phyloP scores from a whole-genome alignment of 2,797 vertebrate genomes.

The Enteromius radiatus region DNA sequence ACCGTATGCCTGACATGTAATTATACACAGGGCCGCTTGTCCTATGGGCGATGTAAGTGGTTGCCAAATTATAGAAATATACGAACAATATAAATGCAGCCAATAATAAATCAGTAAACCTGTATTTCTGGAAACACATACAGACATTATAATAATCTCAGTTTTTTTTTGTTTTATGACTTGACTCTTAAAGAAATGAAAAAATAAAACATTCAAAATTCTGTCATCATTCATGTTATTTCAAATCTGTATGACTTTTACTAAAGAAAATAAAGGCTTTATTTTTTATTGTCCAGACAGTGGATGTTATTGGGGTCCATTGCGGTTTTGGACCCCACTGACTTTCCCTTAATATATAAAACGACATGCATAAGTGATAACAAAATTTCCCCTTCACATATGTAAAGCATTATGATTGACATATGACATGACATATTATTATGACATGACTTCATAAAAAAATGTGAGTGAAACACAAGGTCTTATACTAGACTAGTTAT shows the following conservation, averaged over 20 bases:
- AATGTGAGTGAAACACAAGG: too few relatives aligned
- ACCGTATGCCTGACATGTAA: slow-evolving; percentile 1
- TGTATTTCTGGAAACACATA: slow-evolving; percentile 5
- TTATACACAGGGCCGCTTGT: not conserved
- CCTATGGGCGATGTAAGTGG: not conserved
- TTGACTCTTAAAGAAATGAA: not conserved
- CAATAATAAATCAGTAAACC: not conserved
- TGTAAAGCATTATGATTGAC: too few relatives aligned
- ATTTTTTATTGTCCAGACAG: not conserved
- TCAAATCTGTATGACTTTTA: not conserved
- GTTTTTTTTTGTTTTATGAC: not conserved
- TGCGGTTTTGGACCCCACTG: not conserved
- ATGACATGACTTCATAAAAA: too few relatives aligned
- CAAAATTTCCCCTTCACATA: not conserved
- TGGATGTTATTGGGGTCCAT: not conserved
- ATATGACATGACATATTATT: too few relatives aligned
- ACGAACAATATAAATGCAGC: not conserved
- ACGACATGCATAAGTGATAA: not conserved
- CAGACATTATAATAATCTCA: not conserved
- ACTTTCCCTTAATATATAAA: not conserved
- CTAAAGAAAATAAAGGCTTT: not conserved
- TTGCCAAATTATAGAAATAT: slow-evolving; percentile 18
- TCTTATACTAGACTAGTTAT: too few relatives aligned
- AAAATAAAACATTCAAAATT: not conserved
- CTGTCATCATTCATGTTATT: not conserved